A percentile compares a stretch with the other conserved stretches of the same genome.
Evolutionary conservation across 2,797 vertebrate species (phyloP).

Genomic region (Poliocrania exsul): DNA sequence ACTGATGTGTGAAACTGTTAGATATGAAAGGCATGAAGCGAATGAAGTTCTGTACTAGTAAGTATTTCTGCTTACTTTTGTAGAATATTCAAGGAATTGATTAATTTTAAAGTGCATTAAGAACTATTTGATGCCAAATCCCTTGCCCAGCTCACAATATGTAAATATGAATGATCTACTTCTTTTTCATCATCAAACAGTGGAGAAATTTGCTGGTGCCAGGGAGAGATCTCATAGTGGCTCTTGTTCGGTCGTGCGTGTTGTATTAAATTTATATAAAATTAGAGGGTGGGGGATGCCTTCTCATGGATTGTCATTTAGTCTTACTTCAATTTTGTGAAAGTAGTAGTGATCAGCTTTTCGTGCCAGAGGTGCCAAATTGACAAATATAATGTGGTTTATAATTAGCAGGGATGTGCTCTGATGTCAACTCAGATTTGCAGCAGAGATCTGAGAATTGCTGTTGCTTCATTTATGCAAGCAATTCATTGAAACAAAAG

Average conservation of each 20-base stretch:
- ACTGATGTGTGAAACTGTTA: constrained; percentile 97
- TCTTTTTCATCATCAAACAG: background rate
- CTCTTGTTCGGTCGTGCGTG: background rate
- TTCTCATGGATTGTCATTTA: constrained; percentile 1
- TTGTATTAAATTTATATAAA: background rate
- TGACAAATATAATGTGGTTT: background rate
- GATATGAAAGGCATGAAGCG: constrained; percentile 96
- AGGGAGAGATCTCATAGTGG: background rate
- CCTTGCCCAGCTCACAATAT: background rate
- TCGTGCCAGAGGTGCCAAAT: background rate
- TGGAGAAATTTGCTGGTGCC: background rate
- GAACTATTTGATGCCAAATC: background rate
- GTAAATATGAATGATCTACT: background rate
- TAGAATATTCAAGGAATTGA: background rate
- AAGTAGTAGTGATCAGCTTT: background rate
- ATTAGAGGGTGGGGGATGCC: background rate
- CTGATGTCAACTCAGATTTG: background rate
- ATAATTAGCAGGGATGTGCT: constrained; percentile 32
- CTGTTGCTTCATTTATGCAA: background rate
- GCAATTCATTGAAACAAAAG: background rate
- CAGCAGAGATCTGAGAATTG: background rate
- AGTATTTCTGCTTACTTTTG: constrained; percentile 73
- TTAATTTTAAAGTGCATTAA: background rate
- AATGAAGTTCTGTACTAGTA: constrained; percentile 99
- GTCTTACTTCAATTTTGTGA: background rate